Evolutionary conservation across 2,113 vertebrate genomes (phyloP).

Genomic region (Calypte anna): DNA sequence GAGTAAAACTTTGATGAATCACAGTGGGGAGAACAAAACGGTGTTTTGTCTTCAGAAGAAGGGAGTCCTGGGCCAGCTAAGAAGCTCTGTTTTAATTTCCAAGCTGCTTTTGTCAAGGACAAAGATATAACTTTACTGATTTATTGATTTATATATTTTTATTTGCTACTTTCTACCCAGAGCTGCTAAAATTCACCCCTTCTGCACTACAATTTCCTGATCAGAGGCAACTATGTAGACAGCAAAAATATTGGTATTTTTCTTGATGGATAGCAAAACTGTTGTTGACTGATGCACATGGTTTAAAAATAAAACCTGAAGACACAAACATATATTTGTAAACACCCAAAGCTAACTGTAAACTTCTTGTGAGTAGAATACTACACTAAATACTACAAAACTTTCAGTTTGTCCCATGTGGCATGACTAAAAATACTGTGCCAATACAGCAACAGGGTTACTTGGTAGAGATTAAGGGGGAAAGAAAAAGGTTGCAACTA

Average conservation of each 20-base stretch:
- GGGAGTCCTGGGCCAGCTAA: not conserved
- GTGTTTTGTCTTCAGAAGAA: not conserved
- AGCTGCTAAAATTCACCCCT: not conserved
- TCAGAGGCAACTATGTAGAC: not conserved
- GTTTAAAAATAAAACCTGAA: not conserved
- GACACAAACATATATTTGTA: not conserved
- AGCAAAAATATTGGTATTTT: not conserved
- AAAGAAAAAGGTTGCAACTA: not conserved
- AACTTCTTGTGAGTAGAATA: not conserved
- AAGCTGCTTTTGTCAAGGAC: not conserved
- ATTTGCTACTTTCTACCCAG: not conserved
- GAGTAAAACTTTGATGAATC: not conserved
- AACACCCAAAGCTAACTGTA: not conserved
- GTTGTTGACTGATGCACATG: not conserved
- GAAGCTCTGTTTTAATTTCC: not conserved
- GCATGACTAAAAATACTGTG: not conserved
- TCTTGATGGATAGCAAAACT: not conserved
- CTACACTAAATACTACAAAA: not conserved
- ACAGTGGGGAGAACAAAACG: not conserved
- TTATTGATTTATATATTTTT: not conserved
- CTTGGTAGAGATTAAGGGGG: not conserved
- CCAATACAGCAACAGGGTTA: not conserved
- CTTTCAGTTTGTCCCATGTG: not conserved
- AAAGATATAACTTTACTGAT: not conserved
- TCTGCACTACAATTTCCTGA: not conserved